phyloP scores from a whole-genome alignment of 2,113 vertebrate genomes.

The Spizaetus ornatus region DNA sequence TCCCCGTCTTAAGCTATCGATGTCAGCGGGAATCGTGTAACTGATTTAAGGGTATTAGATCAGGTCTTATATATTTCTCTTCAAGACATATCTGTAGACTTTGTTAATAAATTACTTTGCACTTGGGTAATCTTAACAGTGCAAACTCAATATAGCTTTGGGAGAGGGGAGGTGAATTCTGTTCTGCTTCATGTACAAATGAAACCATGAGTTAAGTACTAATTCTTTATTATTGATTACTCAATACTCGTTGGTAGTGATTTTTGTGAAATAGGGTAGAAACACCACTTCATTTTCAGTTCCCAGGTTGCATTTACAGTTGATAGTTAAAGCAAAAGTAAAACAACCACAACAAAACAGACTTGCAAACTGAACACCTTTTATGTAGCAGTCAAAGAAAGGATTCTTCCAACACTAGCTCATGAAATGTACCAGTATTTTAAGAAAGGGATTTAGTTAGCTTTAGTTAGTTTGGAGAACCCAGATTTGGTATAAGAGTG shows the following conservation, averaged over 20 bases:
- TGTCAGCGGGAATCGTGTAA: neutral
- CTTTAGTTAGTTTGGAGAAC: neutral
- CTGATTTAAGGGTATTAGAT: neutral
- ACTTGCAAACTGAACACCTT: neutral
- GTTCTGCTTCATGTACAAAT: conserved; percentile 3
- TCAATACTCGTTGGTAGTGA: neutral
- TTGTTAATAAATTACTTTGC: conserved; percentile 37
- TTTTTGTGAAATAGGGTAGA: neutral
- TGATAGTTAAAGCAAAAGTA: neutral
- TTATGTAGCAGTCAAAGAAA: neutral
- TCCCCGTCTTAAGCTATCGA: neutral
- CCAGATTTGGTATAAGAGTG: neutral
- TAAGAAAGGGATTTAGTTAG: neutral
- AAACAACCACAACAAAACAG: neutral
- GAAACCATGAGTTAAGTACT: neutral
- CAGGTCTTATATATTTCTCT: neutral
- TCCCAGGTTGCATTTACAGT: neutral
- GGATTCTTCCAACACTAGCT: neutral
- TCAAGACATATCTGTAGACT: neutral
- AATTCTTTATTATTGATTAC: conserved; percentile 45
- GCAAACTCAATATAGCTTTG: neutral
- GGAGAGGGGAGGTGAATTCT: neutral
- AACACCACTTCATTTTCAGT: neutral
- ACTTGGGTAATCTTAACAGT: neutral
- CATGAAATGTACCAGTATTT: neutral